A percentile compares a stretch with the other conserved stretches of the same genome.
phyloP scores from a whole-genome alignment of 2,888 invertebrate genomes.

The Tenodera sinensis region DNA sequence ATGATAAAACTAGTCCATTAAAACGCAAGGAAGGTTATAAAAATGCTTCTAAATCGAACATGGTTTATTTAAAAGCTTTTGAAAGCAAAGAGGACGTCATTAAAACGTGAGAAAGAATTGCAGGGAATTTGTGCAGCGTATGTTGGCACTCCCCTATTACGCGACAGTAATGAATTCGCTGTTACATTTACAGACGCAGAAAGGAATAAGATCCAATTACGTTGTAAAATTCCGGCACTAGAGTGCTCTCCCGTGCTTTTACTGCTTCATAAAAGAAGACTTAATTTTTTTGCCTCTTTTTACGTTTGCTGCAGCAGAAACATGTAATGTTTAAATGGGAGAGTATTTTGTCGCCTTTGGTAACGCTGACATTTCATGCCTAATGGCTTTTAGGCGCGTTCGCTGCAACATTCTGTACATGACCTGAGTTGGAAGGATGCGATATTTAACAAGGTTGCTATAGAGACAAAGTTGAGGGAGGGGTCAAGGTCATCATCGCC shows the following conservation, averaged over 20 bases:
- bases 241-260: not conserved
- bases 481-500: not conserved
- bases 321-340: not conserved
- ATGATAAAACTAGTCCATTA: too few relatives aligned
- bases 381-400: too few relatives aligned
- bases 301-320: not conserved
- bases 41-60: too few relatives aligned
- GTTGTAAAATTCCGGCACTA: not conserved
- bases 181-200: not conserved
- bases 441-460: not conserved
- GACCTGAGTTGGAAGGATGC: too few relatives aligned
- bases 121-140: too few relatives aligned
- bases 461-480: not conserved
- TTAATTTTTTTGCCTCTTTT: too few relatives aligned
- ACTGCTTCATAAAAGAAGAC: not conserved
- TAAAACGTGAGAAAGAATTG: too few relatives aligned
- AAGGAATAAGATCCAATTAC: not conserved
- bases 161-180: not conserved
- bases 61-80: too few relatives aligned
- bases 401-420: too few relatives aligned
- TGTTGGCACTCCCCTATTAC: not conserved
- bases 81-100: too few relatives aligned
- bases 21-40: too few relatives aligned
- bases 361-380: not conserved
- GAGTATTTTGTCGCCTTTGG: not conserved